Percentiles rank a stretch among this genome's conserved stretches.
Conservation (phyloP, 1,140 invertebrate genomes). For the Amyelois transitella region DNA sequence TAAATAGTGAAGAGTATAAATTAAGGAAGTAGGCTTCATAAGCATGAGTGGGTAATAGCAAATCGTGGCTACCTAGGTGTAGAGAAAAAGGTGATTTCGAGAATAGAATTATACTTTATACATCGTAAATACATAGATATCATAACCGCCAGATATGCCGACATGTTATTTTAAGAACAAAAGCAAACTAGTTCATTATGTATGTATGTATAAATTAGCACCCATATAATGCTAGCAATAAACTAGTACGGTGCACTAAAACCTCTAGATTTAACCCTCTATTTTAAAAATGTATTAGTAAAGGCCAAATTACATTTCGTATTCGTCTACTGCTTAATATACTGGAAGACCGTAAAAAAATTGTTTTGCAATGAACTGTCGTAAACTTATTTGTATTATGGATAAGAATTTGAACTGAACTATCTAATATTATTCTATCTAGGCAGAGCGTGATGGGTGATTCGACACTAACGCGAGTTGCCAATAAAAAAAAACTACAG, state of each 20-base stretch:
- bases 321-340: constrained; percentile 41
- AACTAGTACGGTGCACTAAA: constrained; percentile 40
- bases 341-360: constrained; percentile 60
- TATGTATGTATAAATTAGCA: constrained; percentile 39
- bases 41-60: constrained; percentile 33
- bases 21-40: constrained; percentile 20
- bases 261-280: constrained; percentile 17
- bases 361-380: constrained; percentile 11
- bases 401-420: constrained; percentile 11
- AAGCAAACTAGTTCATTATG: constrained; percentile 25
- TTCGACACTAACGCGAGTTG: background rate
- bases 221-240: constrained; percentile 48
- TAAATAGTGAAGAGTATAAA: constrained; percentile 21
- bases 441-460: background rate
- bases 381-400: constrained; percentile 18
- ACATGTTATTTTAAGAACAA: constrained; percentile 1
- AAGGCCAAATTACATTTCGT: constrained; percentile 20
- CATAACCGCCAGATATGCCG: background rate
- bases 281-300: constrained; percentile 11
- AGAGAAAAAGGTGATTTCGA: constrained; percentile 7
- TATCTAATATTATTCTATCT: constrained; percentile 16
- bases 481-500: background rate
- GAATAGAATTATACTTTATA: background rate
- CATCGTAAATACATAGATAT: constrained; percentile 4
- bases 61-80: constrained; percentile 33